phyloP scores from a whole-genome alignment of 2,113 vertebrate genomes.

The Uropsilus gracilis region DNA sequence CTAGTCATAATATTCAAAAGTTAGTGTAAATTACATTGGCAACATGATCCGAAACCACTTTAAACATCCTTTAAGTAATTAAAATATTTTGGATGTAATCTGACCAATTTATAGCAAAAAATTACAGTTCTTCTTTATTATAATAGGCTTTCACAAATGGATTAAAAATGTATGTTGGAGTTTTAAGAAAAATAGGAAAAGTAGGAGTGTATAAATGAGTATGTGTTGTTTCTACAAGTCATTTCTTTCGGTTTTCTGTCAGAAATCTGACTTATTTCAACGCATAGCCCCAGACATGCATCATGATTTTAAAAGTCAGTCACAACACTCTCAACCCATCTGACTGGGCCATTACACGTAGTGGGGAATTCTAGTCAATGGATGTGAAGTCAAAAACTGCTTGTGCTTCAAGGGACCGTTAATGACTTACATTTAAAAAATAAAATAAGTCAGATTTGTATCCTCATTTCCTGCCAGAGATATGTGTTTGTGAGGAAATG shows the following conservation, averaged over 20 bases:
- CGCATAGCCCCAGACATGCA: neutral
- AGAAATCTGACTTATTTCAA: neutral
- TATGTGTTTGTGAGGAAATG: neutral
- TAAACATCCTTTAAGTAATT: neutral
- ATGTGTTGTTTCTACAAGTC: neutral
- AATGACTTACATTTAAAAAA: neutral
- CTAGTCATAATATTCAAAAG: neutral
- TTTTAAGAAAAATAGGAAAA: neutral
- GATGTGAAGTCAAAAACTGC: neutral
- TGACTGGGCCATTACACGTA: neutral
- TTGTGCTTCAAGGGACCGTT: neutral
- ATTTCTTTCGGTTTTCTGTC: neutral
- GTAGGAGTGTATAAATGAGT: neutral
- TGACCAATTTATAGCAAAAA: neutral
- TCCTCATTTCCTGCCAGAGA: neutral
- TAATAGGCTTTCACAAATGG: neutral
- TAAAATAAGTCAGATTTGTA: neutral
- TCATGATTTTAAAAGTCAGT: neutral
- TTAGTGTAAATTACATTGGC: neutral
- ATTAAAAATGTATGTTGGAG: accelerated
- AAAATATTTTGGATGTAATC: neutral
- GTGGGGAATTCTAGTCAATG: neutral
- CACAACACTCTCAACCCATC: neutral
- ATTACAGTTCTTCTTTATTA: neutral
- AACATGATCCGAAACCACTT: neutral